Conservation (phyloP, 2,113 vertebrate genomes). For the Zosterops lateralis region DNA sequence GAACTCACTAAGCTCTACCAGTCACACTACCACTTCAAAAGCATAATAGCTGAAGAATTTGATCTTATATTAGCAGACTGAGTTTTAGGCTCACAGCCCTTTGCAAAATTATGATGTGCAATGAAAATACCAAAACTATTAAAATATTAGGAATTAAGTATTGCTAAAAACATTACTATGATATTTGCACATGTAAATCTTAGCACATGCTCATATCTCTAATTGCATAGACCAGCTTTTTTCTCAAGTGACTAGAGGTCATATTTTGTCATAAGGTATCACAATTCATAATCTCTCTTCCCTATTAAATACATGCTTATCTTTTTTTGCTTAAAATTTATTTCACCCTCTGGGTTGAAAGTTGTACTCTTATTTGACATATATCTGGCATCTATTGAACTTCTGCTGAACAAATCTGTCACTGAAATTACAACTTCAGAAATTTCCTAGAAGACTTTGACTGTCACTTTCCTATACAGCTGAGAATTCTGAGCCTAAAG, state of each 20-base stretch:
- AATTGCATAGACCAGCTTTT: not conserved
- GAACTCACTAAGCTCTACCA: not conserved
- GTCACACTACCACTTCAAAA: not conserved
- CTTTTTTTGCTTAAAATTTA: not conserved
- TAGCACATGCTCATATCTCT: not conserved
- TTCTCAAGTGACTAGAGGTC: not conserved
- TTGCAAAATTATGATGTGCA: not conserved
- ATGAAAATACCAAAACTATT: not conserved
- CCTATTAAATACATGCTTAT: not conserved
- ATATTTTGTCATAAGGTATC: not conserved
- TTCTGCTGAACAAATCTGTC: not conserved
- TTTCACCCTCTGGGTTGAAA: not conserved
- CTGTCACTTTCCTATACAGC: not conserved
- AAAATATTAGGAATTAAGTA: not conserved
- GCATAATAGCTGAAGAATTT: not conserved
- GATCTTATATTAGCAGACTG: not conserved
- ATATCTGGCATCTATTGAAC: slow-evolving; percentile 22
- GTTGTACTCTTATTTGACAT: not conserved
- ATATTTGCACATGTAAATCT: not conserved
- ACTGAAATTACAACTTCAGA: slow-evolving; percentile 34
- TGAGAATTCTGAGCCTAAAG: not conserved
- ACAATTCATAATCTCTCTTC: not conserved
- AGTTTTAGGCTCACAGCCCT: not conserved
- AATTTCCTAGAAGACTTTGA: slow-evolving; percentile 11
- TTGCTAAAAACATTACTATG: not conserved